Base-by-base conservation (phyloP, 2,888 invertebrate genomes). In the Atrina japonica region DNA sequence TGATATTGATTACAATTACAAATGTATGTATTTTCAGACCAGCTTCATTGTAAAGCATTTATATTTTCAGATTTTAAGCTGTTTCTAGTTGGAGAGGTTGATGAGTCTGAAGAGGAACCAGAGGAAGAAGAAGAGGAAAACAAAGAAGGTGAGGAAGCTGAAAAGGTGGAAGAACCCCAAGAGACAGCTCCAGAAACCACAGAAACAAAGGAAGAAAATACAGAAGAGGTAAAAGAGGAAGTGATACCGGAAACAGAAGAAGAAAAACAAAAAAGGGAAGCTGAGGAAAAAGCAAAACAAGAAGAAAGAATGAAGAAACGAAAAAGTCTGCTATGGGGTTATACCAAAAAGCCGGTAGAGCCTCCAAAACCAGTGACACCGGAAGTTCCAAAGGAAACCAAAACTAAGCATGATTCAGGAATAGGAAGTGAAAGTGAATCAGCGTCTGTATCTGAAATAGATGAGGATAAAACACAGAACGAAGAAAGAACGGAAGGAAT, bases 51-150 rank as follows among this genome's bases (percentile, higher is more conserved):
- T 41, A n/a, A n/a, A n/a, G n/a, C n/a, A n/a, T 53, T 40, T 63
- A 14, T 55, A 2, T 1, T 69, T 77, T 27, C 68, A 82, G 82
- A 82, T 63, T 82, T 82, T 56, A 70, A 71, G 50, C 70, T 70
- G 29, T 82, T 80, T 55, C 66, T 82, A 18, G 50, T 78, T 18
- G 70, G 66, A 3, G 70, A 73, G 52, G 55, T 67, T 25, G 47
- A 66, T 21, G 68, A 75, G 56, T 73, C 64, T 16, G 64, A 35
- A 14, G 64, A 66, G 11, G 69, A 73, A 52, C 63, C 45, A 59
- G 77, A 74, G 50, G 16, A 43, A 21, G 67, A 75, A 30, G 61
- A 63, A 41, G 49, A 53, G 18, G 47, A 72, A 52, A 52, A 30
- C 21, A 66, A 59, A 27, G 35, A 59, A 18, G 53, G 23, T 25